phyloP scores from a whole-genome alignment of 2,888 invertebrate genomes.

The Spialia ferax region DNA sequence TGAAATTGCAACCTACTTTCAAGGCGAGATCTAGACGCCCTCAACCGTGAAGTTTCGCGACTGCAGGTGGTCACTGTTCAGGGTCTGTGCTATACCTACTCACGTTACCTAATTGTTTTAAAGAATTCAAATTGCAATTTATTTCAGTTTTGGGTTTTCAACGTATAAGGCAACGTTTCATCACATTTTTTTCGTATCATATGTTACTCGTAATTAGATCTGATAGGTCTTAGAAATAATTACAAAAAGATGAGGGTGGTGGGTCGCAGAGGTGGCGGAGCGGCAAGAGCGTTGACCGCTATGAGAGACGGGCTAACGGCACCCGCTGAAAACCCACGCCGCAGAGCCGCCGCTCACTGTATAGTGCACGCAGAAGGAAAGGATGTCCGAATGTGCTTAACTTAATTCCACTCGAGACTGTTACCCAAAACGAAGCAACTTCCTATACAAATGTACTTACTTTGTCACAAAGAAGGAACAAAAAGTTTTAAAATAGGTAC shows the following conservation, averaged over 20 bases:
- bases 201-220: no score
- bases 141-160: background rate
- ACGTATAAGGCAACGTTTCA: background rate
- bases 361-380: conserved; percentile 50
- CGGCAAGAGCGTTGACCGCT: conserved; percentile 79
- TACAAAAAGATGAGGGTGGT: conserved; percentile 44
- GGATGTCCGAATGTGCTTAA: background rate
- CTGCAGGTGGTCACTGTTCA: conserved; percentile 58
- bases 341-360: conserved; percentile 46
- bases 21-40: conserved; percentile 50
- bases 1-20: conserved; percentile 49
- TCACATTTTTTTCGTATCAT: no score
- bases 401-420: background rate
- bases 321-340: conserved; percentile 60
- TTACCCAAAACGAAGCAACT: no score
- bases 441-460: no score
- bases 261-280: conserved; percentile 63
- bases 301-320: conserved; percentile 65
- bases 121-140: no score
- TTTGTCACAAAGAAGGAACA: no score
- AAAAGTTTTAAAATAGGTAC: background rate
- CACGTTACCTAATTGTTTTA: no score
- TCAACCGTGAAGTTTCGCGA: conserved; percentile 58
- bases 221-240: background rate
- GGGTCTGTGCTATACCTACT: background rate